Conservation (phyloP, 2,797 vertebrate genomes). For the Zalophus californianus region DNA sequence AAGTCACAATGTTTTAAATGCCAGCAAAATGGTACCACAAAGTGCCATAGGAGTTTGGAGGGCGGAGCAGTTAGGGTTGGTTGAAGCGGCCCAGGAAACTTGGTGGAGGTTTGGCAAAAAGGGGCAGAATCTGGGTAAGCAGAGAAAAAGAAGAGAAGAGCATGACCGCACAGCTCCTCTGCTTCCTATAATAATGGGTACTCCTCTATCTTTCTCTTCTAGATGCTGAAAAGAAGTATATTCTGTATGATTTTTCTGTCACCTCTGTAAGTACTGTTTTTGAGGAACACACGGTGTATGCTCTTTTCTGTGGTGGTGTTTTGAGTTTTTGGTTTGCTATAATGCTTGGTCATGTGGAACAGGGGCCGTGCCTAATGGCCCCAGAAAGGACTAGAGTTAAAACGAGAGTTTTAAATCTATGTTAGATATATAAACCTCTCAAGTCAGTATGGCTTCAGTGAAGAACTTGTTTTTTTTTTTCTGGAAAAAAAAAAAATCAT, state of each 20-base stretch:
- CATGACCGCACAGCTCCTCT: fast-evolving
- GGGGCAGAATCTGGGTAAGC: too few relatives aligned
- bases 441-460: not conserved
- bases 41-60: not conserved
- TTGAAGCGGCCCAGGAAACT: not conserved
- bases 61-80: not conserved
- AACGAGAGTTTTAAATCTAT: not conserved
- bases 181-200: not conserved
- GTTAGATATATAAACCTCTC: not conserved
- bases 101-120: not conserved
- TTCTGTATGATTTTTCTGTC: constrained; percentile 74
- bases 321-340: not conserved
- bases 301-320: not conserved
- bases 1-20: not conserved
- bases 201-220: not conserved
- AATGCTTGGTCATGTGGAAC: not conserved
- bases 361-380: too few relatives aligned
- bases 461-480: not conserved
- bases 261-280: constrained; percentile 70
- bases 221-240: constrained; percentile 61
- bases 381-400: not conserved
- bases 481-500: not conserved
- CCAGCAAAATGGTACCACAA: not conserved
- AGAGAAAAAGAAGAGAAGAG: not conserved
- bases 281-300: fast-evolving